A percentile compares a stretch with the other conserved stretches of the same genome.
Evolutionary conservation across 2,113 vertebrate species (phyloP).

Genomic region (Pseudorasbora parva): DNA sequence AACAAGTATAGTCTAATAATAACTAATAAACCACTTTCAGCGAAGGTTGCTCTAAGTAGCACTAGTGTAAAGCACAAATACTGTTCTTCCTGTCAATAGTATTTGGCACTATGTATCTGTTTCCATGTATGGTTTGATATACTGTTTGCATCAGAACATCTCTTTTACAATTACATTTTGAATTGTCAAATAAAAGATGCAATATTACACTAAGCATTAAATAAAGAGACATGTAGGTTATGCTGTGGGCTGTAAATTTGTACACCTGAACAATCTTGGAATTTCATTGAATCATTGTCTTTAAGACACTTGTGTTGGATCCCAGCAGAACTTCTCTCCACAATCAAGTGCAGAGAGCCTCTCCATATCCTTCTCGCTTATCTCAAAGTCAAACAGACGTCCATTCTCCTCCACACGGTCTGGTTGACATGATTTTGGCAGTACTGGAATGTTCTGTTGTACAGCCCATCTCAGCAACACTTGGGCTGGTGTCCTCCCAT

Average conservation of each 20-base stretch:
- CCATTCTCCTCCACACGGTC: conserved; percentile 73
- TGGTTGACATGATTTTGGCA: conserved; percentile 79
- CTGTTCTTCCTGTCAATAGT: neutral
- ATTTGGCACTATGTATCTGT: neutral
- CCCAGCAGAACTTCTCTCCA: conserved; percentile 80
- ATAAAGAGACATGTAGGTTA: neutral
- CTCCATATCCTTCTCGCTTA: conserved; percentile 71
- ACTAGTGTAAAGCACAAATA: neutral
- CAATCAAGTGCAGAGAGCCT: conserved; percentile 73
- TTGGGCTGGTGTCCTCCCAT: conserved; percentile 73
- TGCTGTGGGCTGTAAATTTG: neutral
- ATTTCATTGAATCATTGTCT: neutral
- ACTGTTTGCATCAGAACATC: neutral
- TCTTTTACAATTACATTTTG: neutral
- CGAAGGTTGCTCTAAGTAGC: neutral
- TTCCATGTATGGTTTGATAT: neutral
- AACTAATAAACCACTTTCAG: neutral
- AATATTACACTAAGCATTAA: neutral
- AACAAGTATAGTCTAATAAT: conserved; percentile 64
- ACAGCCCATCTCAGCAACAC: conserved; percentile 82
- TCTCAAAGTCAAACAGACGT: conserved; percentile 75
- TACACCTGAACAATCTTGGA: neutral
- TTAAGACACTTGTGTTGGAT: conserved; percentile 75
- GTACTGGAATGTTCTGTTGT: conserved; percentile 77
- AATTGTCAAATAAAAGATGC: neutral